Conservation (phyloP, 2,113 vertebrate genomes). For the Oenanthe oenanthe region DNA sequence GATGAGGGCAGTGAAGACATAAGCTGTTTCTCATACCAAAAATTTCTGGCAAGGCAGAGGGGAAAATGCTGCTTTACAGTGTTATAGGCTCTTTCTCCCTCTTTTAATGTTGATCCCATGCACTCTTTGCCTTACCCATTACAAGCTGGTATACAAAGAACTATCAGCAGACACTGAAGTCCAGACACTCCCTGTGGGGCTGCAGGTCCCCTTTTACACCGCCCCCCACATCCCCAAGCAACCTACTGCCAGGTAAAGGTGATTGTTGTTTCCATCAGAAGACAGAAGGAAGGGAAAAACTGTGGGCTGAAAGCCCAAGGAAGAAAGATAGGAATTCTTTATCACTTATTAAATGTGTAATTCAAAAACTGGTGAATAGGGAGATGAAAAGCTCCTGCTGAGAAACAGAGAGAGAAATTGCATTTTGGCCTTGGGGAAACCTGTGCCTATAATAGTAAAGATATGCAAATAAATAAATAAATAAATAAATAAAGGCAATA, state of each 20-base stretch:
- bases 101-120: background rate
- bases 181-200: background rate
- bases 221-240: background rate
- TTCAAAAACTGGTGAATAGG: conserved; percentile 63
- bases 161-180: background rate
- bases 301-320: conserved; percentile 9
- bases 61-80: background rate
- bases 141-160: background rate
- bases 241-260: background rate
- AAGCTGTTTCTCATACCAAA: background rate
- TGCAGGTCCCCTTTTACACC: background rate
- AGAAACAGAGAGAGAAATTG: conserved; percentile 59
- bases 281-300: background rate
- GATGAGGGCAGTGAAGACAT: background rate
- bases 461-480: conserved; percentile 28
- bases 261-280: background rate
- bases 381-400: conserved; percentile 61
- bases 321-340: conserved; percentile 58
- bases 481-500: conserved; percentile 5
- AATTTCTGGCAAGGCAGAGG: background rate
- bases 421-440: conserved; percentile 36
- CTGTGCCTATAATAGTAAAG: conserved; percentile 35
- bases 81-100: background rate
- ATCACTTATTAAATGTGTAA: conserved; percentile 68
- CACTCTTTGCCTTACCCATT: background rate